These are phyloP conservation scores for Poecilia gillii DNA, from an alignment of 2,797 vertebrate genomes.

Conservation along the genomic window DNA sequence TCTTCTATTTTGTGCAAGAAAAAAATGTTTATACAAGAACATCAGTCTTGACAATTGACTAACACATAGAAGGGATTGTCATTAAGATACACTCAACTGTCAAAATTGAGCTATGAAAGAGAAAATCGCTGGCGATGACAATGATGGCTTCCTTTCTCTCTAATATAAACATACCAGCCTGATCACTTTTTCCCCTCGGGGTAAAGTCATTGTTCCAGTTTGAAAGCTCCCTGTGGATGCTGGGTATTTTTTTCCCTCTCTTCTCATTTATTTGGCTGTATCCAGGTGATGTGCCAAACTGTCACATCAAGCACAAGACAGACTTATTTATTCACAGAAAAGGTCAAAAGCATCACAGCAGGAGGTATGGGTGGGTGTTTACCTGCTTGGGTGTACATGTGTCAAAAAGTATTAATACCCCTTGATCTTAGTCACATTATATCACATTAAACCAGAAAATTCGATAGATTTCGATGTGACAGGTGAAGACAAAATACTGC, in stretches of 20 bases:
- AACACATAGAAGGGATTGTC: constrained; percentile 68
- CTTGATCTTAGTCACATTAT: background rate
- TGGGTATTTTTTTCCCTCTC: constrained; percentile 68
- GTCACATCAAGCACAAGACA: constrained; percentile 73
- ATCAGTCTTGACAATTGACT: constrained; percentile 69
- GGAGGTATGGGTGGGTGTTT: constrained; percentile 41
- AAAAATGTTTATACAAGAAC: constrained; percentile 70
- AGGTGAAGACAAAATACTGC: background rate
- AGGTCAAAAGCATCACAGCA: constrained; percentile 74
- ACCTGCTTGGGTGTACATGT: background rate
- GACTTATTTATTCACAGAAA: constrained; percentile 72
- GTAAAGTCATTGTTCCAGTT: constrained; percentile 81
- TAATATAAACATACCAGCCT: constrained; percentile 88
- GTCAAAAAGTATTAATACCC: background rate
- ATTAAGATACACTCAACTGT: constrained; percentile 74
- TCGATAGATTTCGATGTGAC: background rate
- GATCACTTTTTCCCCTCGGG: constrained; percentile 80
- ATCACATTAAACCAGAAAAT: background rate
- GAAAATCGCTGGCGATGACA: constrained; percentile 79
- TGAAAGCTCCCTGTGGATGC: constrained; percentile 81
- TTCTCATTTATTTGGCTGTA: constrained; percentile 76
- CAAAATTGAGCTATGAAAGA: constrained; percentile 66
- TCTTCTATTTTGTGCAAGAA: background rate
- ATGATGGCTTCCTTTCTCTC: constrained; percentile 84
- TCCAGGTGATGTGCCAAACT: constrained; percentile 80